A percentile compares a stretch with the other conserved stretches of the same genome.
These are phyloP conservation scores for Spicauda simplicius DNA, from an alignment of 2,888 invertebrate species.

Conservation along the genomic window DNA sequence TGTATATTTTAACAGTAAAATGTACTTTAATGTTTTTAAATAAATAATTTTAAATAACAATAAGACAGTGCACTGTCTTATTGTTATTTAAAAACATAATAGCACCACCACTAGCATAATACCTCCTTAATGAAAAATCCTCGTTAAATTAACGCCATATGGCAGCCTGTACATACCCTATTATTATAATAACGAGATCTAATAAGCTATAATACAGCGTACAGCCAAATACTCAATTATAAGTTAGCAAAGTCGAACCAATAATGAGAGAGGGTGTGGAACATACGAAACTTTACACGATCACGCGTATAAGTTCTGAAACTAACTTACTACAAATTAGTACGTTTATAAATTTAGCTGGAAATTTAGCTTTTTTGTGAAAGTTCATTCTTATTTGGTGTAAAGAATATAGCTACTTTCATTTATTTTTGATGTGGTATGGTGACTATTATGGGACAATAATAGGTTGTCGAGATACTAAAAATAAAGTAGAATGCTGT, in stretches of 20 bases:
- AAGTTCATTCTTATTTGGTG: not conserved
- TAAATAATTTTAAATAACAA: too few species aligned
- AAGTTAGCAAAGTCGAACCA: conserved; percentile 25
- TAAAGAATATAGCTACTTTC: too few species aligned
- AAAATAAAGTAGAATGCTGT: too few species aligned
- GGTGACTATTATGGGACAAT: too few species aligned
- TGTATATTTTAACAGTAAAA: too few species aligned
- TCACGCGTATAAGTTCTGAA: conserved; percentile 13
- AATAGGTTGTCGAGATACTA: too few species aligned
- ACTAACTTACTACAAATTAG: conserved; percentile 13
- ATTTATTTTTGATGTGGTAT: too few species aligned
- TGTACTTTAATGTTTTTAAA: too few species aligned
- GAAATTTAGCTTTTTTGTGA: not conserved
- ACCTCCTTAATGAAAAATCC: too few species aligned
- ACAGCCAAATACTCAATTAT: conserved; percentile 23
- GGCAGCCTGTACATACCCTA: not conserved
- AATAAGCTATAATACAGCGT: conserved; percentile 3
- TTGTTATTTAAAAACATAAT: too few species aligned
- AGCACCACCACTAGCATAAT: too few species aligned
- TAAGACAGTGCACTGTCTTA: too few species aligned
- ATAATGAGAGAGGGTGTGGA: conserved; percentile 17
- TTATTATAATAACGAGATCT: conserved; percentile 1
- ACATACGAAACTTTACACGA: conserved; percentile 20
- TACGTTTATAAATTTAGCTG: not conserved
- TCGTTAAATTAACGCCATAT: not conserved